Base-by-base conservation (phyloP, 2,888 invertebrate genomes). In the Phrixothrix hirtus region DNA sequence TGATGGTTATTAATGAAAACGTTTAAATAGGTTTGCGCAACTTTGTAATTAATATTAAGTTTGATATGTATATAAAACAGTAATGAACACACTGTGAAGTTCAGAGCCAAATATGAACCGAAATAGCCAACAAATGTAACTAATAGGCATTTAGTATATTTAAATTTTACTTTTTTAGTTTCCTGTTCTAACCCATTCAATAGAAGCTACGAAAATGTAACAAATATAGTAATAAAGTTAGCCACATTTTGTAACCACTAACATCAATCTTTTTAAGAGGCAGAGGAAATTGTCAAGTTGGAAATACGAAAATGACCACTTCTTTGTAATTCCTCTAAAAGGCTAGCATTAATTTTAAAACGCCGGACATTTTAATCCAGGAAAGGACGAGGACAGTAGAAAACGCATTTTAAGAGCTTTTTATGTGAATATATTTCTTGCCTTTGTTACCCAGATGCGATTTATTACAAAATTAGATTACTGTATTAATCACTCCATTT, bases 301-400 rank as follows among this genome's bases (percentile, higher is more conserved):
- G 55, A 54, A 59, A 60, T 59, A 50, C 56, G 57, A 60, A 59
- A 58, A 58, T 58, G 59, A 60, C 59, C 61, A 59, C 66, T 67
- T 64, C 66, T 67, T 67, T 67, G 65, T 66, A 66, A 67, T 67
- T 64, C 59, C 60, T 62, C 62, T 64, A 66, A 68, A 67, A 67
- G 68, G 52, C 53, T 55, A 41, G 59, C 67, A 66, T 65, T 65
- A 64, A 65, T 68, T 67, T 67, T 67, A 64, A 66, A 66, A 62
- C 58, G 62, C 65, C 65, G 66, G 68, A 68, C 65, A 65, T 66
- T 68, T 68, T 66, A 68, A 67, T 67, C 64, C 63, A 51, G 62
- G 63, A 68, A 66, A 66, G 66, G 65, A 66, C 65, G 55, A 51
- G 43, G 60, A 61, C 62, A 61, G 60, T 57, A 64, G 63, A 61